A percentile compares a stretch with the other conserved stretches of the same genome.
Conservation (phyloP, 92 coral and sea anemone genomes). For the Palythoa caribaeorum region DNA sequence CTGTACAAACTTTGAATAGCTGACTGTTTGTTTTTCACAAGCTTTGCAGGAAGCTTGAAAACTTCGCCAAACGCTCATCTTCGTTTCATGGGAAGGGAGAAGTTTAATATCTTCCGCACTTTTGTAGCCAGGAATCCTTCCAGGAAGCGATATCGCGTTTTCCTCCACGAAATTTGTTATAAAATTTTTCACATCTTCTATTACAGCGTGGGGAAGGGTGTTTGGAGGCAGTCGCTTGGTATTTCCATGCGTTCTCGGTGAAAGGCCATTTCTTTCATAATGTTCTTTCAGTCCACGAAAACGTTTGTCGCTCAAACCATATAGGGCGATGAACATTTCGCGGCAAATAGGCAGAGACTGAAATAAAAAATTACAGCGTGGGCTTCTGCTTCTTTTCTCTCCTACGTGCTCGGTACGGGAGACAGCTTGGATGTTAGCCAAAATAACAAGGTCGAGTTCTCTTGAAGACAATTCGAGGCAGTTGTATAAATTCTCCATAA, state of each 20-base stretch:
- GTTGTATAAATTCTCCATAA: background rate
- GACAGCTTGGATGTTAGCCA: constrained; percentile 13
- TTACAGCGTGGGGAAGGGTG: constrained; percentile 13
- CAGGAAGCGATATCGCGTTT: constrained; percentile 39
- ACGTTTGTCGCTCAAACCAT: constrained; percentile 16
- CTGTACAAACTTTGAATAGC: constrained; percentile 44
- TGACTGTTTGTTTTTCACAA: constrained; percentile 25
- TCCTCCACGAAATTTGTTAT: constrained; percentile 38
- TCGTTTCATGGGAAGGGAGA: constrained; percentile 54
- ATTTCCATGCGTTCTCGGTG: constrained; percentile 39
- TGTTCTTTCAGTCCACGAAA: constrained; percentile 20
- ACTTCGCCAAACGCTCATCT: constrained; percentile 54
- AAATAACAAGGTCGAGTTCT: background rate
- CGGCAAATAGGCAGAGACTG: background rate
- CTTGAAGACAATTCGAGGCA: background rate
- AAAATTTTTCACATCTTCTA: constrained; percentile 23
- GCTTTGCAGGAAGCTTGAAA: constrained; percentile 41
- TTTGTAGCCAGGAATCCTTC: constrained; percentile 48
- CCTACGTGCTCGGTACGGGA: background rate
- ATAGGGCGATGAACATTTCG: background rate
- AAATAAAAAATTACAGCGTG: background rate
- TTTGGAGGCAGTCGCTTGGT: constrained; percentile 29
- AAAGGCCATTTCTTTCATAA: constrained; percentile 26
- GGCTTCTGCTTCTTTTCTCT: background rate
- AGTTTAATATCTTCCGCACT: constrained; percentile 36